These are phyloP conservation scores for Catagonus wagneri DNA, from an alignment of 2,113 vertebrate genomes.

Conservation along the genomic window DNA sequence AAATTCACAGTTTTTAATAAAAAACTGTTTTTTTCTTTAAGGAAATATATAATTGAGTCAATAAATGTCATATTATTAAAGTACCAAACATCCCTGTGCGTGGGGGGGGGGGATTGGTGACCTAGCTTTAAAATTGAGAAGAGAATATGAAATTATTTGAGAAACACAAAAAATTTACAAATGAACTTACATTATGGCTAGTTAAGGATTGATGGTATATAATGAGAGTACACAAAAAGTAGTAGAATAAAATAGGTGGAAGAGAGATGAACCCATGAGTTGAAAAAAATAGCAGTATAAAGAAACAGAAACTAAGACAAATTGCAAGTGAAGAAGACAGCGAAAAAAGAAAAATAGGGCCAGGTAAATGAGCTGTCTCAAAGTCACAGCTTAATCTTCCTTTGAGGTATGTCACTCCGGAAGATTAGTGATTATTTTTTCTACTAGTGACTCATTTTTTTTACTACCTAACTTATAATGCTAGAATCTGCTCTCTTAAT, in stretches of 20 bases:
- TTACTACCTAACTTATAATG: background rate
- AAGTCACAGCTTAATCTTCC: slow-evolving; percentile 25
- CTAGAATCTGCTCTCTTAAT: background rate
- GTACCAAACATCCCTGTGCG: background rate
- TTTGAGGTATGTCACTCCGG: background rate
- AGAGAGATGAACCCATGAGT: background rate
- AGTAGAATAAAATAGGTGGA: background rate
- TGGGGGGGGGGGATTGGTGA: background rate
- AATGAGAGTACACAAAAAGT: background rate
- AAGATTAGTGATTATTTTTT: background rate
- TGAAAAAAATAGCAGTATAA: background rate
- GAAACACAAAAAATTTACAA: background rate
- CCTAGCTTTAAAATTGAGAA: slow-evolving; percentile 20
- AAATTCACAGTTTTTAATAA: background rate
- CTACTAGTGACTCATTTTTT: background rate
- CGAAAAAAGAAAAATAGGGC: background rate
- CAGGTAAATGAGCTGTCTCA: background rate
- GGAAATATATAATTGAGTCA: background rate
- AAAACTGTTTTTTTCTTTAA: background rate
- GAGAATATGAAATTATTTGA: background rate
- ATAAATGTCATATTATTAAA: background rate
- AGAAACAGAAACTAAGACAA: background rate
- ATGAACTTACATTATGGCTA: background rate
- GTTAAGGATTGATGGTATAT: background rate
- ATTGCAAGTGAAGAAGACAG: background rate